Percentiles rank a stretch among this genome's conserved stretches.
These are phyloP conservation scores for Microhierax caerulescens DNA, from an alignment of 2,797 vertebrate species.

Conservation along the genomic window DNA sequence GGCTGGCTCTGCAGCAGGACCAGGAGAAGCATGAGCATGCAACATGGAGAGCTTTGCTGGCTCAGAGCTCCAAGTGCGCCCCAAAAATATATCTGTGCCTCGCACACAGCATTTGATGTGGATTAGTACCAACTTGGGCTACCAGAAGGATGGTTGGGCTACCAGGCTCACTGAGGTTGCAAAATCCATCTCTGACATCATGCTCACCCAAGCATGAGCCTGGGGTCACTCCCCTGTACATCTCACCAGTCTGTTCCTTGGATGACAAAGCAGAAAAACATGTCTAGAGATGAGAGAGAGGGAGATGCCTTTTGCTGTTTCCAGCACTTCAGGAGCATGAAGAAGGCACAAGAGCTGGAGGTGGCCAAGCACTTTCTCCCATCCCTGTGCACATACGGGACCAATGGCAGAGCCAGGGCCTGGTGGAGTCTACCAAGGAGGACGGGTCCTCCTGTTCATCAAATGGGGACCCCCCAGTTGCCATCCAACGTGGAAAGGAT, in stretches of 20 bases:
- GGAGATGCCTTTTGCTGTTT: neutral
- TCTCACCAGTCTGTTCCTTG: neutral
- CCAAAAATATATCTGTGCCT: neutral
- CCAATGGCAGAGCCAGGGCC: neutral
- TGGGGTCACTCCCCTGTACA: neutral
- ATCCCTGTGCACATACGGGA: neutral
- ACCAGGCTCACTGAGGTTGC: neutral
- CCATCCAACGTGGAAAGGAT: neutral
- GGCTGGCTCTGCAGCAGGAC: neutral
- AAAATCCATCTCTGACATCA: neutral
- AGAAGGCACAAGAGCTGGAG: neutral
- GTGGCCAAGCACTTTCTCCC: neutral
- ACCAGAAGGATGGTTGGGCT: neutral
- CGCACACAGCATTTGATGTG: neutral
- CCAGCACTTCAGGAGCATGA: neutral
- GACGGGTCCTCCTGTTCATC: neutral
- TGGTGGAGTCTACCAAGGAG: neutral
- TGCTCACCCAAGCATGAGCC: fast-evolving
- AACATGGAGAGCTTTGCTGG: neutral
- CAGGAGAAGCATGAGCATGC: neutral
- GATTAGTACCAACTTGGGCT: neutral
- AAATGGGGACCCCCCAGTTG: neutral
- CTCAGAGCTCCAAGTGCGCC: neutral
- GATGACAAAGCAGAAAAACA: neutral
- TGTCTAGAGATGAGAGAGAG: neutral